Evolutionary conservation across 2,888 invertebrate species (phyloP).

Genomic region (Sipha maydis): DNA sequence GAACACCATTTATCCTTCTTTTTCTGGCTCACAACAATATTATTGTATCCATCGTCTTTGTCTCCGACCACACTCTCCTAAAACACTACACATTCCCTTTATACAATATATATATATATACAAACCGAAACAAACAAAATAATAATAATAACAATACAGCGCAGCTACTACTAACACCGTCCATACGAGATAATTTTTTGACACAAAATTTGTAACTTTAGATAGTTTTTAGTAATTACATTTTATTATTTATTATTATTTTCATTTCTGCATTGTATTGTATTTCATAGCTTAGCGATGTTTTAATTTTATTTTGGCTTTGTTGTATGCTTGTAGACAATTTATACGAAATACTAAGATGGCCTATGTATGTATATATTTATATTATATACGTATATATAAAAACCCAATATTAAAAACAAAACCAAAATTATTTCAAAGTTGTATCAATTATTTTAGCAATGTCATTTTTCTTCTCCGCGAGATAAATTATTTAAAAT

Average conservation of each 20-base stretch:
- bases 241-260: slow-evolving; percentile 49
- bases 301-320: slow-evolving; percentile 53
- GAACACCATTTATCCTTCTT: background rate
- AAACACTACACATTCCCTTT: slow-evolving; percentile 53
- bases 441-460: slow-evolving; percentile 1
- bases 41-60: slow-evolving; percentile 29
- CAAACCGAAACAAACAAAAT: slow-evolving; percentile 23
- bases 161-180: slow-evolving; percentile 53
- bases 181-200: slow-evolving; percentile 27
- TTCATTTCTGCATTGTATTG: slow-evolving; percentile 32
- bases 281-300: slow-evolving; percentile 48
- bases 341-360: background rate
- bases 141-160: slow-evolving; percentile 27
- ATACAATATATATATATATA: slow-evolving; percentile 7
- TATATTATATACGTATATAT: no score
- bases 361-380: no score
- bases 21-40: background rate
- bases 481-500: slow-evolving; percentile 20
- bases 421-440: background rate
- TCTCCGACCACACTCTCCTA: slow-evolving; percentile 33
- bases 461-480: background rate
- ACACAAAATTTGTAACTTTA: slow-evolving; percentile 52
- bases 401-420: background rate
- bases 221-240: slow-evolving; percentile 41
- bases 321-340: slow-evolving; percentile 56